Percentiles rank a stretch among this genome's conserved stretches.
Evolutionary conservation across 2,888 invertebrate genomes (phyloP).

Genomic region (Patella ulyssiponensis): DNA sequence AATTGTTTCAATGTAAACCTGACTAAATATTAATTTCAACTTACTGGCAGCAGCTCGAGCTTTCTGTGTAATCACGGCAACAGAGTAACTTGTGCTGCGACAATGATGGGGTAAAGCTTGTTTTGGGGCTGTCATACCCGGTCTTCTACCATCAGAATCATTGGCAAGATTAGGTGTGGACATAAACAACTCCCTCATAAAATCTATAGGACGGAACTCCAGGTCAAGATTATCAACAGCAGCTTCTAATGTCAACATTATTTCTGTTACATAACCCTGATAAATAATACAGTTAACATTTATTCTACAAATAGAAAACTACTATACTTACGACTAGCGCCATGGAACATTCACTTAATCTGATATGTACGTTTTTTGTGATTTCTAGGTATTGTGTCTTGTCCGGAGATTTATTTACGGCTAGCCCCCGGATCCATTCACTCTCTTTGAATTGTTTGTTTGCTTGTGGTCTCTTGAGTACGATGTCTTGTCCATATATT

Average conservation of each 20-base stretch:
- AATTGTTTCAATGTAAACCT: too few species aligned
- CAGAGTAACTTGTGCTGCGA: conserved; percentile 89
- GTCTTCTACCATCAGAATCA: conserved; percentile 56
- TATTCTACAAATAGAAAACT: background rate
- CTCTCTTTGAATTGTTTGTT: too few species aligned
- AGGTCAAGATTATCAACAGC: conserved; percentile 88
- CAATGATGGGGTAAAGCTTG: conserved; percentile 81
- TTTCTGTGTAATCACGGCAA: conserved; percentile 84
- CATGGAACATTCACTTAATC: too few species aligned
- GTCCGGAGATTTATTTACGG: background rate
- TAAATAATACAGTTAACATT: conserved; percentile 25
- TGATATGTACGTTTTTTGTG: too few species aligned
- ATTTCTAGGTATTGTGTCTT: too few species aligned
- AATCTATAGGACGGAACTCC: conserved; percentile 87
- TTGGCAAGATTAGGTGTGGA: conserved; percentile 88
- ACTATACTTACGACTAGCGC: too few species aligned
- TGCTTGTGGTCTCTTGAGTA: too few species aligned
- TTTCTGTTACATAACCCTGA: conserved; percentile 95
- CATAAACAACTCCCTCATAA: conserved; percentile 91
- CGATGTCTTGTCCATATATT: too few species aligned
- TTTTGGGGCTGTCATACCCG: conserved; percentile 63
- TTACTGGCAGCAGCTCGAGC: conserved; percentile 48
- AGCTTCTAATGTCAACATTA: conserved; percentile 93
- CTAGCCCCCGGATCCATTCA: too few species aligned
- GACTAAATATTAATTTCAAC: conserved; percentile 14